Evolutionary conservation across 2,888 invertebrate species (phyloP).

Genomic region (Agapetus fuscipes): DNA sequence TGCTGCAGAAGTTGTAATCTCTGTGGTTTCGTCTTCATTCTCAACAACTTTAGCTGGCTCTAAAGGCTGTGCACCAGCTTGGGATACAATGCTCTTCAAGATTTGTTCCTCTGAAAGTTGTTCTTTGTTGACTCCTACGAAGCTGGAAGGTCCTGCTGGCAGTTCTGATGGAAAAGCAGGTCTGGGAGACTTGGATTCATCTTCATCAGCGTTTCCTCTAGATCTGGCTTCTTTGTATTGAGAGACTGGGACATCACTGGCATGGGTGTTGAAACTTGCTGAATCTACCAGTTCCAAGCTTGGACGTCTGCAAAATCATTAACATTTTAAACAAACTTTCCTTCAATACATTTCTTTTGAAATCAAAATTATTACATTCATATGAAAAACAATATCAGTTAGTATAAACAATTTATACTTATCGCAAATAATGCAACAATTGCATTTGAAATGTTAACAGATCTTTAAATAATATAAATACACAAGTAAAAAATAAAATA

Average conservation of each 20-base stretch:
- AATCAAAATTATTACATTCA: no score
- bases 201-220: slow-evolving; percentile 41
- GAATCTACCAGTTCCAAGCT: slow-evolving; percentile 74
- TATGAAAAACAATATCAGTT: no score
- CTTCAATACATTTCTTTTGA: no score
- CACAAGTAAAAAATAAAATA: no score
- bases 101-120: slow-evolving; percentile 33
- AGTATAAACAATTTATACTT: no score
- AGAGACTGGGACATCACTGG: slow-evolving; percentile 43
- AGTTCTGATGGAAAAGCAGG: slow-evolving; percentile 47
- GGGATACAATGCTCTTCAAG: slow-evolving; percentile 27
- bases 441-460: no score
- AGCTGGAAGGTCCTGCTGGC: slow-evolving; percentile 45
- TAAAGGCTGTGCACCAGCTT: slow-evolving; percentile 33
- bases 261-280: slow-evolving; percentile 70
- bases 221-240: slow-evolving; percentile 42
- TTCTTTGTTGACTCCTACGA: slow-evolving; percentile 35
- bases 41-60: slow-evolving; percentile 38
- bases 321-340: not conserved
- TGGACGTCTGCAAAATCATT: slow-evolving; percentile 48
- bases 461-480: no score
- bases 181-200: slow-evolving; percentile 33
- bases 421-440: no score
- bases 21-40: slow-evolving; percentile 40
- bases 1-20: slow-evolving; percentile 55